Conservation (phyloP, 2,888 invertebrate genomes). For the Lepidocyrtoides sp. region DNA sequence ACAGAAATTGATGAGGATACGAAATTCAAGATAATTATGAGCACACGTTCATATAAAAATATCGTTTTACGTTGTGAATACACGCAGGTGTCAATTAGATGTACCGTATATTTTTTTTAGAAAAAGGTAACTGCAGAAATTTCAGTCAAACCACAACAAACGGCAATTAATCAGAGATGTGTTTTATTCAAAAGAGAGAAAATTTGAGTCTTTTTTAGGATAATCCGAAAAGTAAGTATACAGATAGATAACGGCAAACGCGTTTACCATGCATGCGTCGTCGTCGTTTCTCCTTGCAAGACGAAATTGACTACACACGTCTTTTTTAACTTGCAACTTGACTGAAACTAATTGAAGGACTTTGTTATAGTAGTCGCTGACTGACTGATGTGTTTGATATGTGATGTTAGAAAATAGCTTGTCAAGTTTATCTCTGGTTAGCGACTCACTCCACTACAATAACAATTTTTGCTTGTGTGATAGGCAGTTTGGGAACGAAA, state of each 20-base stretch:
- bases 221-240: slow-evolving; percentile 20
- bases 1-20: slow-evolving; percentile 2
- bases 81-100: background rate
- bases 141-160: slow-evolving; percentile 37
- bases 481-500: slow-evolving; percentile 53
- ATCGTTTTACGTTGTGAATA: slow-evolving; percentile 1
- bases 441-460: background rate
- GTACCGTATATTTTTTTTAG: slow-evolving; percentile 39
- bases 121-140: slow-evolving; percentile 32
- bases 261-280: background rate
- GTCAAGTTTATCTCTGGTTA: slow-evolving; percentile 53
- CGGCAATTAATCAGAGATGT: slow-evolving; percentile 61
- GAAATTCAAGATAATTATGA: slow-evolving; percentile 1
- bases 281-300: slow-evolving; percentile 10
- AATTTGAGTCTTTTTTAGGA: slow-evolving; percentile 32
- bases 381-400: no score
- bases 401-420: slow-evolving; percentile 13
- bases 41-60: slow-evolving; percentile 27
- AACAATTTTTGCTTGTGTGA: slow-evolving; percentile 11
- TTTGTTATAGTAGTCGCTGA: background rate
- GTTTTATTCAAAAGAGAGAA: slow-evolving; percentile 21
- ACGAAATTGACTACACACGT: slow-evolving; percentile 20
- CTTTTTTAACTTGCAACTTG: slow-evolving; percentile 39
- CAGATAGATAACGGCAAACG: slow-evolving; percentile 23
- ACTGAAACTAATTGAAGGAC: slow-evolving; percentile 67